Base-by-base conservation (phyloP, 2,113 vertebrate genomes). In the Prietella phreatophila region DNA sequence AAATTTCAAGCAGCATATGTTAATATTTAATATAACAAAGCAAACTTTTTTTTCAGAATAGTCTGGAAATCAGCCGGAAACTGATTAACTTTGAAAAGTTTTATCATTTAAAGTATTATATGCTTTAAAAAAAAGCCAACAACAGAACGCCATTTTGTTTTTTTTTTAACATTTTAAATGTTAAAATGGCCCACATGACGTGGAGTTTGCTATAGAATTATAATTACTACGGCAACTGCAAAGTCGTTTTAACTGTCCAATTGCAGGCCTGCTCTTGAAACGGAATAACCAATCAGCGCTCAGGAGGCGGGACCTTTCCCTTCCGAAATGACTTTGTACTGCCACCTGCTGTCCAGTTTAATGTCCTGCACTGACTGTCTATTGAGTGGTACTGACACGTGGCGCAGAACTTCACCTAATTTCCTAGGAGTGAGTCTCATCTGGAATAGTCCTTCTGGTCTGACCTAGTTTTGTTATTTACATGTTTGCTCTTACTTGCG, bases 331-430 rank as follows among this genome's bases (percentile, higher is more conserved):
- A 36, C 30, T 58, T 33, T 58, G 33, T 2, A 42, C 56, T 82
- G 80, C 80, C 80, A 39, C 80, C 56, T 82, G 56, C 33, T 82
- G 80, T 25, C 5, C 11, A 82, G 33, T 39, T 82, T 25, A 17
- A 61, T 27, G 30, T 60, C 6, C 30, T 60, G 33, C 80, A 82
- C 53, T 36, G 7, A 25, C 20, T 20, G 78, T 55, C 47, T 50
- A 50, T 50, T 50, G 47, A 79, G 14, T 50, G 50, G 30, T 19
- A 55, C 50, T 82, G 79, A 82, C 79, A 82, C 79, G 79, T 82
- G 55, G 79, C 79, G 53, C 30, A 36, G 10, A 58, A 36, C 19
- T 36, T 58, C 15, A 33, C 0, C 8, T 6, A 36, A 56, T n/a
- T 78, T 50, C 6, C 5, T 47, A 2, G 17, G 3, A 47, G n/a